These are phyloP conservation scores for Betta splendens DNA, from an alignment of 2,797 vertebrate species.

Conservation along the genomic window DNA sequence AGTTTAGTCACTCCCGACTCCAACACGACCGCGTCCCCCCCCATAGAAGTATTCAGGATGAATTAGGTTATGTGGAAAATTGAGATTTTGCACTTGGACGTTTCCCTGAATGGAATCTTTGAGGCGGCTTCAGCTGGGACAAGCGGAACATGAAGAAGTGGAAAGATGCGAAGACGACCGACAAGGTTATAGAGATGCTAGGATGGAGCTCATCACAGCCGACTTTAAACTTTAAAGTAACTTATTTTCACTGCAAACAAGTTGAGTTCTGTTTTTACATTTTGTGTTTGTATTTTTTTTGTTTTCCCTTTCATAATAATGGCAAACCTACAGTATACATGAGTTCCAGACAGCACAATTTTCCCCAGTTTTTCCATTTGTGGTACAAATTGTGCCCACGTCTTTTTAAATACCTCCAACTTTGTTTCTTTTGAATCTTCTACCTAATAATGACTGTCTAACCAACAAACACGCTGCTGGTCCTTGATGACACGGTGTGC, in stretches of 20 bases:
- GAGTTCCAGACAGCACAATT: neutral
- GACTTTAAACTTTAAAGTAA: neutral
- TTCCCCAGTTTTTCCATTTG: constrained; percentile 2
- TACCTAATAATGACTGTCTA: constrained; percentile 1
- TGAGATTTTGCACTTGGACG: neutral
- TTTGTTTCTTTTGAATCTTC: constrained; percentile 7
- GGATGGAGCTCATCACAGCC: too few species aligned
- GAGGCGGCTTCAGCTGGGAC: neutral
- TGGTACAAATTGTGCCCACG: constrained; percentile 7
- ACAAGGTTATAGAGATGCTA: too few species aligned
- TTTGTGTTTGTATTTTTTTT: neutral
- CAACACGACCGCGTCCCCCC: neutral
- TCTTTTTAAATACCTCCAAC: constrained; percentile 15
- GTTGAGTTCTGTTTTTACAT: neutral
- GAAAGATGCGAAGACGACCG: neutral
- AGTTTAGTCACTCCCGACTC: constrained; percentile 29
- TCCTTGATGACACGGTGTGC: constrained; percentile 16
- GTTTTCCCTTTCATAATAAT: neutral
- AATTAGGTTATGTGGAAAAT: constrained; percentile 10
- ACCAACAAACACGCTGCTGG: constrained; percentile 3
- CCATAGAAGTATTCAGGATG: constrained; percentile 5
- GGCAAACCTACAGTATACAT: neutral
- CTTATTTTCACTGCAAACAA: neutral
- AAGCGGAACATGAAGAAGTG: neutral
- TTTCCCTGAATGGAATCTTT: constrained; percentile 11